phyloP scores from a whole-genome alignment of 2,888 invertebrate species.

The Lepidocyrtoides sp. region DNA sequence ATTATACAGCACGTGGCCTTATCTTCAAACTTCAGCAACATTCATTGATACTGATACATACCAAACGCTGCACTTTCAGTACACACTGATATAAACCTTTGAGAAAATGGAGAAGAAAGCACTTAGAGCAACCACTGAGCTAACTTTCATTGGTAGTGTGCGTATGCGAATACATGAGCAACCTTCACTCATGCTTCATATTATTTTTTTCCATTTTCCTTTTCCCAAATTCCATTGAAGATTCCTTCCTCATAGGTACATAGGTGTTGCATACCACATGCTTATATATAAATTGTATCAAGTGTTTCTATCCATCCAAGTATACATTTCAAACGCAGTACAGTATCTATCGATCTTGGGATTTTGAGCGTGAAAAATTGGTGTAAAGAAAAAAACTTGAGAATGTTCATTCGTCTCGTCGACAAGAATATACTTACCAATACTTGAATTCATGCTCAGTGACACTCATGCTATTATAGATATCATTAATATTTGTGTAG shows the following conservation, averaged over 20 bases:
- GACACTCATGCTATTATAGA: constrained; percentile 10
- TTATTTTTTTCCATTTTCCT: background rate
- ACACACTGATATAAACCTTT: constrained; percentile 17
- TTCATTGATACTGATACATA: constrained; percentile 36
- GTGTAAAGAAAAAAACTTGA: constrained; percentile 35
- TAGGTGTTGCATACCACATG: background rate
- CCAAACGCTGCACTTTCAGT: background rate
- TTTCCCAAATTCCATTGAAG: constrained; percentile 37
- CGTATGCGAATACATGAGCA: constrained; percentile 11
- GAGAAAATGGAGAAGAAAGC: background rate
- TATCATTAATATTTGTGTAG: constrained; percentile 19
- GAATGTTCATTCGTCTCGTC: constrained; percentile 10
- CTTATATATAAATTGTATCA: too few species aligned
- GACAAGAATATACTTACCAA: background rate
- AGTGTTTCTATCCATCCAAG: too few species aligned
- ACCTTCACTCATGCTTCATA: background rate
- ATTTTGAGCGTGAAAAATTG: constrained; percentile 67
- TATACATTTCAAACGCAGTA: background rate
- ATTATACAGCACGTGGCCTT: constrained; percentile 68
- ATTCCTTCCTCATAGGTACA: too few species aligned
- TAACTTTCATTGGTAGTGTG: background rate
- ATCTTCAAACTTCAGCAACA: constrained; percentile 63
- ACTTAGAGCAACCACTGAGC: background rate
- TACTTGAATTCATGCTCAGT: background rate
- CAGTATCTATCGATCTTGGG: constrained; percentile 50